Base-by-base conservation (phyloP, 2,888 invertebrate species). In the Stomorhina lunata region DNA sequence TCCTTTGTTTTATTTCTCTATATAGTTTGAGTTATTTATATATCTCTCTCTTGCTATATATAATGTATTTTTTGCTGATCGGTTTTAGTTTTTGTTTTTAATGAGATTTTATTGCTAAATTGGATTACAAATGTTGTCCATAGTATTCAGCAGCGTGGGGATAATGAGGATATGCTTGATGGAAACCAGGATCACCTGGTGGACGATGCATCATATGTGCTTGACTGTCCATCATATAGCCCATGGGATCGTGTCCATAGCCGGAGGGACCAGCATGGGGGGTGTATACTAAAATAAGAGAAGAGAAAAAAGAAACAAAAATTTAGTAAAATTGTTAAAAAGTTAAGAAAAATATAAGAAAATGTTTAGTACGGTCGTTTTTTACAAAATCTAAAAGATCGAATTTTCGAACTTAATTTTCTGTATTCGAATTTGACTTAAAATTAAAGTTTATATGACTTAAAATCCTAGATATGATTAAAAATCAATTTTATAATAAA, bases 181-280 rank as follows among this genome's bases (percentile, higher is more conserved):
- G 97, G 94, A 97, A 97, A 93, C 96, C 95, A 81, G 97, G 96
- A 93, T 97, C 97, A 88, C 96, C 95, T 87, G 97, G 97, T 90
- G 97, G 96, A 93, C 97, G 95, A 93, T 97, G 97, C 96, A 97
- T 97, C 97, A 97, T 97, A 93, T 97, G 97, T 90, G 94, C 94
- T 93, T 97, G 97, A 88, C 97, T 96, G 93, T 98, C 98, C 97
- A 98, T 98, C 96, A 98, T 98, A 92, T 98, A 97, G 92, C 98
- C 97, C 95, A 97, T 97, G 89, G 96, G 97, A 92, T 98, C 98
- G 87, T 98, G 98, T 92, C 98, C 98, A 93, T 98, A 98, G 89
- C 97, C 97, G 92, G 97, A 97, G 89, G 98, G 97, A 92, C 97
- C 97, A 93, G 97, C 96, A 92, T 96, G 96, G 88, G 96, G 96